Conservation (phyloP, 2,888 invertebrate species). For the Mantis religiosa region DNA sequence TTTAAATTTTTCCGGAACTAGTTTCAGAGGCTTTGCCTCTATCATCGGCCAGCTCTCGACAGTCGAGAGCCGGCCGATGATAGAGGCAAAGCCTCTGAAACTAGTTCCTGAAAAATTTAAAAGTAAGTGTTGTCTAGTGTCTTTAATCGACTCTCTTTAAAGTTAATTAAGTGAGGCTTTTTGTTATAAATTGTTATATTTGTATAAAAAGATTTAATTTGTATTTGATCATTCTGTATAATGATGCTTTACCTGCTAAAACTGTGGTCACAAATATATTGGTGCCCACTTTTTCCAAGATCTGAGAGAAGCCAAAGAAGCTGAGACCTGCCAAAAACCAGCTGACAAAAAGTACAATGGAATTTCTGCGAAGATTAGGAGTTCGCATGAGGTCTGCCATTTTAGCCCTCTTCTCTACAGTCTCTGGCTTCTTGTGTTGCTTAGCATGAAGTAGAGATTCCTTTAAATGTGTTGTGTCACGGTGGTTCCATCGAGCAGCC, state of each 20-base stretch:
- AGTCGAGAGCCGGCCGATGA: too few relatives aligned
- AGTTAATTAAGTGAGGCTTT: too few relatives aligned
- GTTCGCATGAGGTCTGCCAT: constrained; percentile 49
- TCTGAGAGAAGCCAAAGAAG: constrained; percentile 59
- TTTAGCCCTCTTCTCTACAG: constrained; percentile 38
- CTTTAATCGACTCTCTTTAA: too few relatives aligned
- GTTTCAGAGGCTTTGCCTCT: too few relatives aligned
- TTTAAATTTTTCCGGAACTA: too few relatives aligned
- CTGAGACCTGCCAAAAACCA: constrained; percentile 57
- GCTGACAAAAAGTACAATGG: constrained; percentile 49
- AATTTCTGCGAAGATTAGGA: constrained; percentile 50
- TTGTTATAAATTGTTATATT: too few relatives aligned
- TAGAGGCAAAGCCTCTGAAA: too few relatives aligned
- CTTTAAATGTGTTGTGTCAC: constrained; percentile 32
- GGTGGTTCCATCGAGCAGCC: constrained; percentile 41
- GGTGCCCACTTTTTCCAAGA: constrained; percentile 52
- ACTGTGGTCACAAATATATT: constrained; percentile 54
- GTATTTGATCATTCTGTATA: too few relatives aligned
- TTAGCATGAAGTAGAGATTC: not conserved
- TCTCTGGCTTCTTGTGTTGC: constrained; percentile 28
- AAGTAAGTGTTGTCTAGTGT: too few relatives aligned
- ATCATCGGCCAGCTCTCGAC: too few relatives aligned
- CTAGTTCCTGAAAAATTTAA: too few relatives aligned
- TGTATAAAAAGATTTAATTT: too few relatives aligned
- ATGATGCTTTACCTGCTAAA: constrained; percentile 32